These are phyloP conservation scores for Galemys pyrenaicus DNA, from an alignment of 2,113 vertebrate species.

Conservation along the genomic window DNA sequence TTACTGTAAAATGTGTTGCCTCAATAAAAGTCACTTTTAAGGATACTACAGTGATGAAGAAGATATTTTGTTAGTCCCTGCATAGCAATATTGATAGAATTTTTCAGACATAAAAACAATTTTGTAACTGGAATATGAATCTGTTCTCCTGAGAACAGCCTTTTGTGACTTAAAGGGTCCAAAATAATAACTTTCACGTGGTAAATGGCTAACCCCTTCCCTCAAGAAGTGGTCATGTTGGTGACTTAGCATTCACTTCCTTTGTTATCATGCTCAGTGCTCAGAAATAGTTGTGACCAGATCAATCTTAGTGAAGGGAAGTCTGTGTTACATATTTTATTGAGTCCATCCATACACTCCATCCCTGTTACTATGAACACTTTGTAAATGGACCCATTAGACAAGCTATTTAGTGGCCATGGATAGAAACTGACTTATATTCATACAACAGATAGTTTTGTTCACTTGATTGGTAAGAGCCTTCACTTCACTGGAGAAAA, in stretches of 20 bases:
- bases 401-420: not conserved
- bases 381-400: slow-evolving; percentile 43
- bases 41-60: not conserved
- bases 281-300: not conserved
- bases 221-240: not conserved
- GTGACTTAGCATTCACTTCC: not conserved
- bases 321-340: not conserved
- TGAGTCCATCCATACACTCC: not conserved
- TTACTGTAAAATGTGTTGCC: not conserved
- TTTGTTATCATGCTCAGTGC: not conserved
- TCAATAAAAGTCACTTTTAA: not conserved
- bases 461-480: not conserved
- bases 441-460: not conserved
- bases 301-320: not conserved
- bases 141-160: not conserved
- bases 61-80: not conserved
- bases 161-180: not conserved
- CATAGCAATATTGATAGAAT: not conserved
- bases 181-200: not conserved
- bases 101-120: slow-evolving; percentile 6
- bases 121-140: not conserved
- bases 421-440: not conserved
- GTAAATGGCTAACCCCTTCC: not conserved
- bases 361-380: not conserved
- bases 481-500: not conserved